Conservation (phyloP, 2,797 vertebrate genomes). For the Sebastolobus altivelis region DNA sequence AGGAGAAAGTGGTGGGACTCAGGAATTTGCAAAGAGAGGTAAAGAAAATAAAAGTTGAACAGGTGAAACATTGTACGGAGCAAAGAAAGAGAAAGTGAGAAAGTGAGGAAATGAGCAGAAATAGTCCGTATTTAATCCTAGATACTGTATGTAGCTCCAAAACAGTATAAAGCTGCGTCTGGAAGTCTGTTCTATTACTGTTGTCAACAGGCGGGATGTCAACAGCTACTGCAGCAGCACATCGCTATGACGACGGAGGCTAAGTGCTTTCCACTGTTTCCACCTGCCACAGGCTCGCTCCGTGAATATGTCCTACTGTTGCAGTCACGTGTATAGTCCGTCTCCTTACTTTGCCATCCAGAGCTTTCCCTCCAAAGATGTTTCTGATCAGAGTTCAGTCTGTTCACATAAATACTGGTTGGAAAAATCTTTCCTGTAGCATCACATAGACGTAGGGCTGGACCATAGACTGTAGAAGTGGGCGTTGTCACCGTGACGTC, state of each 20-base stretch:
- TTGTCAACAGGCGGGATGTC: constrained; percentile 38
- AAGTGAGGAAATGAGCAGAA: not conserved
- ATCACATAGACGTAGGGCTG: not conserved
- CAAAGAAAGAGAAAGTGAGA: constrained; percentile 7
- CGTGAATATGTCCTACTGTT: not conserved
- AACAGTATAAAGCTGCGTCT: constrained; percentile 26
- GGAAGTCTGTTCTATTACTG: constrained; percentile 29
- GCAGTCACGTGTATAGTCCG: not conserved
- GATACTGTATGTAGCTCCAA: not conserved
- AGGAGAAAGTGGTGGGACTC: constrained; percentile 7
- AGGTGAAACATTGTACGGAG: constrained; percentile 11
- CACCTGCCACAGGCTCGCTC: constrained; percentile 28
- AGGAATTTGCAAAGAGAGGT: constrained; percentile 9
- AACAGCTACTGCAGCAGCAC: constrained; percentile 48
- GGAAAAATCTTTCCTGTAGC: not conserved
- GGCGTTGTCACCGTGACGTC: no score
- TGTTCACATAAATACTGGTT: not conserved
- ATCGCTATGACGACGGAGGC: constrained; percentile 5
- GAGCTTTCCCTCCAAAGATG: not conserved
- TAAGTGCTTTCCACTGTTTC: constrained; percentile 75
- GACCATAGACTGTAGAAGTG: not conserved
- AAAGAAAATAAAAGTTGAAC: constrained; percentile 21
- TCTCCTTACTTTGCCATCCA: not conserved
- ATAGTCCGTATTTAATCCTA: constrained; percentile 17
- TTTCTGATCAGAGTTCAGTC: constrained; percentile 10